Conservation (phyloP, 2,797 vertebrate species). For the Menidia menidia region DNA sequence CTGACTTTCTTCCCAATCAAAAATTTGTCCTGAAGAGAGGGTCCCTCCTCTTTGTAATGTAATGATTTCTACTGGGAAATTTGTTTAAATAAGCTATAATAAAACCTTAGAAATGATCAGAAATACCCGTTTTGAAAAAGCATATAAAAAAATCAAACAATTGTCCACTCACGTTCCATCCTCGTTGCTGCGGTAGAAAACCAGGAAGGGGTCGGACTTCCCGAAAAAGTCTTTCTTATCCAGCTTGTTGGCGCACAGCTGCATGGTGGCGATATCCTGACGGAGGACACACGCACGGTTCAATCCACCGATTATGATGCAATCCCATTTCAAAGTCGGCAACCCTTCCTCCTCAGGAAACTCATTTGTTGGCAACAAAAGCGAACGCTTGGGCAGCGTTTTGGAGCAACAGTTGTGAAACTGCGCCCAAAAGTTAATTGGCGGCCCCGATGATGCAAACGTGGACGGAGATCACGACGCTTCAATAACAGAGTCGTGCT, state of each 20-base stretch:
- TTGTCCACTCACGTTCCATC: slow-evolving; percentile 90
- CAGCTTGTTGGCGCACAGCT: slow-evolving; percentile 96
- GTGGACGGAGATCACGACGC: not conserved
- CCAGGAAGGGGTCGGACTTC: slow-evolving; percentile 96
- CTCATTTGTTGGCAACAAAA: not conserved
- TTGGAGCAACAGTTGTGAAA: slow-evolving; percentile 1
- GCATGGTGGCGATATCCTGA: slow-evolving; percentile 95
- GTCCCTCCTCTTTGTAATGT: too few relatives aligned
- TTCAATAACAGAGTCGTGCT: slow-evolving; percentile 24
- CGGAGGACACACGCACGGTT: slow-evolving; percentile 31
- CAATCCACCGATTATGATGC: slow-evolving; percentile 30
- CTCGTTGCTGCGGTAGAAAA: slow-evolving; percentile 97
- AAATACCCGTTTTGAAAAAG: too few relatives aligned
- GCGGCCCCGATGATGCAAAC: slow-evolving; percentile 25
- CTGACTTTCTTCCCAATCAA: too few relatives aligned
- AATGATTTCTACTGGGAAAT: too few relatives aligned
- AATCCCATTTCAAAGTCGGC: slow-evolving; percentile 23
- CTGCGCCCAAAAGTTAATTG: slow-evolving; percentile 17
- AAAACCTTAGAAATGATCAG: too few relatives aligned
- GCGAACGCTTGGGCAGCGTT: not conserved
- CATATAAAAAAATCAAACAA: too few relatives aligned
- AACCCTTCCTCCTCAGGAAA: slow-evolving; percentile 18
- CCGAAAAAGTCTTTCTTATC: slow-evolving; percentile 99
- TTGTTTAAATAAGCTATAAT: too few relatives aligned
- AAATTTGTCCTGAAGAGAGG: too few relatives aligned